Evolutionary conservation across 1,140 invertebrate genomes (phyloP), one percentile per base, ranked within the genome.

Genomic region (Cotesia glomerata): DNA sequence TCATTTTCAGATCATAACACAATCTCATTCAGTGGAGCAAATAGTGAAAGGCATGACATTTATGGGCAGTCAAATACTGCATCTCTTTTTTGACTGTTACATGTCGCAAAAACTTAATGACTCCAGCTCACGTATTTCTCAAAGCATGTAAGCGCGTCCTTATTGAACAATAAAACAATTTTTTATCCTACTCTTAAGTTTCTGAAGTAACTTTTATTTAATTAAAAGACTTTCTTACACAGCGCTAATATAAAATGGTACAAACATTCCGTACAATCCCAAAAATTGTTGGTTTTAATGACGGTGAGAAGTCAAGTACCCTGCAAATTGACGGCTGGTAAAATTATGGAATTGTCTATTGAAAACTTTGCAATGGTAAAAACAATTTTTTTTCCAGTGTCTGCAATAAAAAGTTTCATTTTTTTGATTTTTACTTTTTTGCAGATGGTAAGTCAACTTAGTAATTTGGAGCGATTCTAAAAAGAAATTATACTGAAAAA

Each of bases 211-310:
- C 5, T 26, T 8, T 3, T 34, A 4, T 9, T 32, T n/a, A 61
- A 18, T 14, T 5, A 61, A 9, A 61, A 18, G 34, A 61, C 9
- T 32, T 32, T 7, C 13, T 11, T 8, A 13, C 32, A n/a, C 13
- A 63, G 61, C 18, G 11, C 14, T 18, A 9, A 35, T 8, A 18
- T 4, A 36, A 11, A 34, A 39, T 78, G 73, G 75, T 72, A 78
- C 14, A 56, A 39, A 14, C 64, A 65, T 18, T 59, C 75, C 4
- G 0, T 73, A 9, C 56, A 52, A 8, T 36, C 72, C 4, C 65
- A 76, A 73, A 78, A 74, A 39, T 56, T 78, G n/a, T 49, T 76
- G 16, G 4, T 75, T 16, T 35, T 69, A 34, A 52, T 78, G 26
- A 74, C 69, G 35, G 63, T 76, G 14, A 75, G 74, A 63, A 72